Evolutionary conservation across 2,888 invertebrate genomes (phyloP).

Genomic region (Eupithecia dodoneata): DNA sequence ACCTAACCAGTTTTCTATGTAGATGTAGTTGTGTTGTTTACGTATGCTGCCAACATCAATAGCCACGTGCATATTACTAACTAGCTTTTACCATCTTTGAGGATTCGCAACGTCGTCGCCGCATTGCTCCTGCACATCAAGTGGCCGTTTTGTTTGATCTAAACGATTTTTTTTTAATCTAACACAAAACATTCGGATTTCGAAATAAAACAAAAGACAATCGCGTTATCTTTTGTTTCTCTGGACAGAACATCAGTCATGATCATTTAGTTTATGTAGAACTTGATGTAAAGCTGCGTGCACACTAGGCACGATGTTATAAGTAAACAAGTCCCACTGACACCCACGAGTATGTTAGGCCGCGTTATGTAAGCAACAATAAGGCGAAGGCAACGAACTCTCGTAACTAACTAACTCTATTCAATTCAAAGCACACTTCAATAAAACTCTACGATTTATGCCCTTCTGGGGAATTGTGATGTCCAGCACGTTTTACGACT

Average conservation of each 20-base stretch:
- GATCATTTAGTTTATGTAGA: background rate
- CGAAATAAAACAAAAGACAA: background rate
- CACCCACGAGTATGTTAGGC: background rate
- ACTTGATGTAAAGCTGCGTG: background rate
- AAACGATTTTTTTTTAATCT: background rate
- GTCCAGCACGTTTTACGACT: conserved; percentile 3
- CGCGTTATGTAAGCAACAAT: background rate
- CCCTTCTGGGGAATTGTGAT: conserved; percentile 2
- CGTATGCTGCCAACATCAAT: conserved; percentile 7
- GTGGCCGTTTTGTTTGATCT: background rate
- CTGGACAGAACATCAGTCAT: background rate
- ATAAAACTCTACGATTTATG: conserved; percentile 7
- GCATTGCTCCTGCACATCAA: background rate
- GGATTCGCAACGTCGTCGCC: background rate
- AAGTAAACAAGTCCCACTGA: background rate
- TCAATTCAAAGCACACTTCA: conserved; percentile 10
- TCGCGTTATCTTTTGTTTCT: background rate
- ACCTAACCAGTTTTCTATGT: background rate
- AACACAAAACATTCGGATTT: background rate
- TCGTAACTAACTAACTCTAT: background rate
- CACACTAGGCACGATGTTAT: background rate
- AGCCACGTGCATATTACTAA: conserved; percentile 1
- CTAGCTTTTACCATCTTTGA: background rate
- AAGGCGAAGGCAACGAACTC: background rate
- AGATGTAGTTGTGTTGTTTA: background rate